Conservation (phyloP, 2,888 invertebrate species). For the Parascotia fuliginaria region DNA sequence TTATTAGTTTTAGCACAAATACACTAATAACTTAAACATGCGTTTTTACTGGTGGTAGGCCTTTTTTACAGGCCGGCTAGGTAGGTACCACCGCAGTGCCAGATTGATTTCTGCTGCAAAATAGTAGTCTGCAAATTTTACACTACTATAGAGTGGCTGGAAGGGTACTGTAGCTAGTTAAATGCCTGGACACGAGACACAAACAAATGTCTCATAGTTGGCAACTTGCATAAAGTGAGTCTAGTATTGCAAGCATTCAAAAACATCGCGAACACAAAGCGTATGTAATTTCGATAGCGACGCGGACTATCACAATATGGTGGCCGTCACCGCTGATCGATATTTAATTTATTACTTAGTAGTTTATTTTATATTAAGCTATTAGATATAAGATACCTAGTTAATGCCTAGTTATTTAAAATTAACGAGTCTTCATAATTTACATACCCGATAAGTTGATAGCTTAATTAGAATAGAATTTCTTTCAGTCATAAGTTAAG, state of each 20-base stretch:
- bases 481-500: constrained; percentile 33
- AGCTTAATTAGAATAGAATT: constrained; percentile 20
- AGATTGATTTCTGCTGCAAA: background rate
- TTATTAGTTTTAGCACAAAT: constrained; percentile 20
- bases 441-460: constrained; percentile 29
- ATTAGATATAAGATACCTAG: constrained; percentile 35
- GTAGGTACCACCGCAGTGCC: background rate
- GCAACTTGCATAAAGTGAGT: background rate
- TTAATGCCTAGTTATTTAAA: constrained; percentile 32
- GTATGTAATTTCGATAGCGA: constrained; percentile 30
- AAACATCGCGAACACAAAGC: constrained; percentile 1
- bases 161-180: too few relatives aligned
- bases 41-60: background rate
- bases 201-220: background rate
- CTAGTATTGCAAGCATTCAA: background rate
- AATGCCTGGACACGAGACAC: too few relatives aligned
- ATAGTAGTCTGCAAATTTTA: background rate
- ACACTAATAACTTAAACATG: constrained; percentile 12
- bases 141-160: too few relatives aligned
- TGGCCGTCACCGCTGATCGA: constrained; percentile 22
- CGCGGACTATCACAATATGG: constrained; percentile 20
- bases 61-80: background rate
- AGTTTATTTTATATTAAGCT: constrained; percentile 13
- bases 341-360: constrained; percentile 16
- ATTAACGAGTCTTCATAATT: constrained; percentile 34